Base-by-base conservation (phyloP, 2,888 invertebrate species). In the Pseudococcus viburni region DNA sequence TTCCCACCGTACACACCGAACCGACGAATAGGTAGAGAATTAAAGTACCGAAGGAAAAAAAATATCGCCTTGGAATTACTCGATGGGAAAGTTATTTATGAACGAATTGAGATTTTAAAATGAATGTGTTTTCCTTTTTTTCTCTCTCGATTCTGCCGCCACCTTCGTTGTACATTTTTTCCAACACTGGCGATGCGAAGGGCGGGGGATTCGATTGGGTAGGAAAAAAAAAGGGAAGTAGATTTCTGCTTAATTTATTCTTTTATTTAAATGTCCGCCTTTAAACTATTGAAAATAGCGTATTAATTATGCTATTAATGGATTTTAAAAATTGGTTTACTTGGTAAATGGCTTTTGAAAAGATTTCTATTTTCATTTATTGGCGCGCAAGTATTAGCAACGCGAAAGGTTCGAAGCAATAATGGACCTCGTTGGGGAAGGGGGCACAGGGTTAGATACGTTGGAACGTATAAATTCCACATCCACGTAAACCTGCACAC, bases 181-280 rank as follows among this genome's bases (percentile, higher is more conserved):
- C 51, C 51, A 51, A 51, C 17, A 17, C 51, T 51, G 15, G 15
- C 51, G 51, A 15, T 1, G 51, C 15, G 17, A 51, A 4, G 15
- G 15, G 51, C 9, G 4, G 1, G 8, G 9, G 1, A 15, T 51
- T 51, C 11, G 51, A 7, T 46, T 9, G 11, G 22, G 68, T 22
- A 19, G 26, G 22, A 33, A 73, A 26, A 73, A 73, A 73, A 73
- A 73, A 33, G 26, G 68, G 68, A 42, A 80, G 80, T 80, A 42
- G 33, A 80, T 80, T 80, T 80, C 80, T 80, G 80, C 80, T 80
- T 80, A 80, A 80, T 80, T 80, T 80, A 80, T 80, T 80, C 80
- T 80, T 80, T 80, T 80, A 80, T 80, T 80, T 80, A 80, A 80
- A 80, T 80, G 80, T 80, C 80, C 80, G 80, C 80, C 80, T 80